phyloP scores from a whole-genome alignment of 2,113 vertebrate species.

The Pterocles burchelli region DNA sequence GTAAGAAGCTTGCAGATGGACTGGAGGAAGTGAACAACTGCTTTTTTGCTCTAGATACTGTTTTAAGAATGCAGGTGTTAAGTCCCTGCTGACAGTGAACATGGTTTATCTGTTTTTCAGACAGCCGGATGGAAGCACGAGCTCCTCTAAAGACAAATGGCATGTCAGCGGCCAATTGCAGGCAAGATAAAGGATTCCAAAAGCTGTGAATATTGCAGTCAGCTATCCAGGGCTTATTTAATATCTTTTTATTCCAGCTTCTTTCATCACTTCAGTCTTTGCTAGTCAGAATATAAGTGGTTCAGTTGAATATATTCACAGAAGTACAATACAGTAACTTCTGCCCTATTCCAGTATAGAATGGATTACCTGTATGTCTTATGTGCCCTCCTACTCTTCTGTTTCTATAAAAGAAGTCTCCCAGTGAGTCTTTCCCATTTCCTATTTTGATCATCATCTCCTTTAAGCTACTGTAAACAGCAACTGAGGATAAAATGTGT shows the following conservation, averaged over 20 bases:
- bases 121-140: background rate
- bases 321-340: background rate
- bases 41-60: background rate
- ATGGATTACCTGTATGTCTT: background rate
- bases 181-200: constrained; percentile 25
- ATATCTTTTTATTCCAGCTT: constrained; percentile 21
- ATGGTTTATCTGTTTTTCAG: constrained; percentile 20
- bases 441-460: constrained; percentile 32
- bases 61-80: background rate
- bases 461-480: constrained; percentile 25
- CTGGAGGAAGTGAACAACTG: background rate
- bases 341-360: background rate
- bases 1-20: background rate
- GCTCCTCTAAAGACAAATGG: constrained; percentile 43
- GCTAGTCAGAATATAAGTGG: background rate
- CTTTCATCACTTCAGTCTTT: constrained; percentile 22
- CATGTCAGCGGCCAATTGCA: background rate
- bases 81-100: background rate
- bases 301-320: background rate
- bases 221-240: constrained; percentile 14
- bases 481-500: constrained; percentile 1
- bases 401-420: background rate
- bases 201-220: constrained; percentile 44
- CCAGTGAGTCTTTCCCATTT: background rate
- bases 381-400: background rate